These are phyloP conservation scores for human DNA, from an alignment of 2,113 vertebrate species.

Conservation along the genomic window DNA sequence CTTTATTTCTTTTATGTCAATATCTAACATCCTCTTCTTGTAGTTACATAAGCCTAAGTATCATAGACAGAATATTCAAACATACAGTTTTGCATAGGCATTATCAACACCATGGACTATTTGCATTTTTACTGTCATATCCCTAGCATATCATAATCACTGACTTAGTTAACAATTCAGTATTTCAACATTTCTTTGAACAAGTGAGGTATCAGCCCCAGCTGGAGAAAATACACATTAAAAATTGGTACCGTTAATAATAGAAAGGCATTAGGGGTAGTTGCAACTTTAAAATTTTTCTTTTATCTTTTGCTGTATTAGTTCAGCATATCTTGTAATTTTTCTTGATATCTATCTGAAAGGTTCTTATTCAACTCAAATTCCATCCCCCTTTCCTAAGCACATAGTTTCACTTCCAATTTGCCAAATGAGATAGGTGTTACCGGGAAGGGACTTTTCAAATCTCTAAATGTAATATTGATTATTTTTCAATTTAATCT, in stretches of 20 bases:
- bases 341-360: not conserved
- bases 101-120: not conserved
- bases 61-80: not conserved
- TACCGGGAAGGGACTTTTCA: not conserved
- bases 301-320: not conserved
- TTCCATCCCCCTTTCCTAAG: not conserved
- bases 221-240: not conserved
- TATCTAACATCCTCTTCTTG: not conserved
- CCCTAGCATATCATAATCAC: not conserved
- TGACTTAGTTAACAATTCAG: not conserved
- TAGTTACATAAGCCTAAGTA: not conserved
- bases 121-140: not conserved
- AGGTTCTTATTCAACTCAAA: not conserved
- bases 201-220: accelerated
- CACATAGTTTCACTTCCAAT: not conserved
- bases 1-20: not conserved
- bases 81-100: not conserved
- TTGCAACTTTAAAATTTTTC: not conserved
- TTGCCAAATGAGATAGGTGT: not conserved
- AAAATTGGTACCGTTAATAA: not conserved
- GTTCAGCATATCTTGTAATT: not conserved
- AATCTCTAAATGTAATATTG: not conserved
- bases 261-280: not conserved
- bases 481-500: not conserved
- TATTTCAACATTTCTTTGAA: not conserved